A percentile compares a stretch with the other conserved stretches of the same genome.
These are phyloP conservation scores for Lutraria rhynchaena DNA, from an alignment of 1,140 invertebrate species.

Conservation along the genomic window DNA sequence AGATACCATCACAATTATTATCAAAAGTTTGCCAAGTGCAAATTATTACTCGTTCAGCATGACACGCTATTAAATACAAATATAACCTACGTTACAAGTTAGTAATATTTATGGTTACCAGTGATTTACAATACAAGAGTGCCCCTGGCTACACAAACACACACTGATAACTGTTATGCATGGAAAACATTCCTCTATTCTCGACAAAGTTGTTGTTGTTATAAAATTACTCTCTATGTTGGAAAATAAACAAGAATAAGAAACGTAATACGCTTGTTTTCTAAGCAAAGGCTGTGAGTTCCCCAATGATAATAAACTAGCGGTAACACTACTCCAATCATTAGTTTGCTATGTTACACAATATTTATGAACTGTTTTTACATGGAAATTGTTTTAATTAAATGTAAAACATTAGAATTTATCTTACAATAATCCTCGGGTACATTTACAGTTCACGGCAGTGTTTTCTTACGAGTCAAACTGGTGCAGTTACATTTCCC, in stretches of 20 bases:
- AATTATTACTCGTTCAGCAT: too few relatives aligned
- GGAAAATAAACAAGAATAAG: conserved; percentile 44
- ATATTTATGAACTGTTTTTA: conserved; percentile 16
- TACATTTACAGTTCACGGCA: conserved; percentile 5
- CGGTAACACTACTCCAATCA: conserved; percentile 14
- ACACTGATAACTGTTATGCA: too few relatives aligned
- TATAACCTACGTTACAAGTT: too few relatives aligned
- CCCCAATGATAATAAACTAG: conserved; percentile 24
- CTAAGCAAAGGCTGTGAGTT: conserved; percentile 15
- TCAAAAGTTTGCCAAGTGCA: too few relatives aligned
- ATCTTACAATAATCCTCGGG: conserved; percentile 19
- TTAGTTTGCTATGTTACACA: conserved; percentile 33
- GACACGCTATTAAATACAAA: too few relatives aligned
- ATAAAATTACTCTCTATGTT: conserved; percentile 18
- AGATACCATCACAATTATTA: too few relatives aligned
- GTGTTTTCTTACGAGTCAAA: conserved; percentile 9
- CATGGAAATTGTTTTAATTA: conserved; percentile 40
- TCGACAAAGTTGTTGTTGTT: conserved; percentile 21
- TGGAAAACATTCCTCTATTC: too few relatives aligned
- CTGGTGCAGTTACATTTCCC: conserved; percentile 17
- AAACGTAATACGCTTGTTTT: conserved; percentile 54
- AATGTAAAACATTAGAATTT: conserved; percentile 42
- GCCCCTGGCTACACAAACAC: too few relatives aligned
- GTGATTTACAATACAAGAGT: too few relatives aligned
- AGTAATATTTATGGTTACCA: too few relatives aligned